Percentiles rank a stretch among this genome's conserved stretches.
These are phyloP conservation scores for Euplagia quadripunctaria DNA, from an alignment of 2,888 invertebrate genomes.

Conservation along the genomic window DNA sequence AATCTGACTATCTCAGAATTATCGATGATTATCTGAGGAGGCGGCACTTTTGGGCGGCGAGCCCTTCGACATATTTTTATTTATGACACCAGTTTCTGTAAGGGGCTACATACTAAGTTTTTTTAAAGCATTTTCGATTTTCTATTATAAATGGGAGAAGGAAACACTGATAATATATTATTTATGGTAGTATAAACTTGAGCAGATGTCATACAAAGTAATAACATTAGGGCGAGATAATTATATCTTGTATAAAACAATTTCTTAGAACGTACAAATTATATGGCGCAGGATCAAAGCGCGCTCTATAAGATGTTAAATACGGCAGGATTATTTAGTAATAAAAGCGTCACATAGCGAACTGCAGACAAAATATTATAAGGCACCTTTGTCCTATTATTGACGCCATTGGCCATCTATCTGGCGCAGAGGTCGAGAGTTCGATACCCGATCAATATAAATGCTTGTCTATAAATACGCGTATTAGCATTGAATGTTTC, in stretches of 20 bases:
- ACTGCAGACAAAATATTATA: too few species aligned
- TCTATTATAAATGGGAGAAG: slow-evolving; percentile 3
- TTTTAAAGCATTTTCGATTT: slow-evolving; percentile 1
- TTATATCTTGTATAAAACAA: neutral
- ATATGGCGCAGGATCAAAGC: neutral
- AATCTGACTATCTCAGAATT: slow-evolving; percentile 47
- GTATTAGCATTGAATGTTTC: neutral
- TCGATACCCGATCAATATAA: too few species aligned
- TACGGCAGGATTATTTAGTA: too few species aligned
- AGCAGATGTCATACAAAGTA: neutral
- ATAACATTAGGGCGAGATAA: neutral
- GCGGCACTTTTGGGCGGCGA: slow-evolving; percentile 12
- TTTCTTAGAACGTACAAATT: neutral
- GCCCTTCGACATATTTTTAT: slow-evolving; percentile 39
- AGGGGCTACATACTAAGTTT: neutral
- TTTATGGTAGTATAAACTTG: neutral
- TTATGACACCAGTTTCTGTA: slow-evolving; percentile 26
- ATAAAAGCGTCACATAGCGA: too few species aligned
- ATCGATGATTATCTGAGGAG: slow-evolving; percentile 44
- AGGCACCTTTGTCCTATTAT: too few species aligned
- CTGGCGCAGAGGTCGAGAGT: too few species aligned
- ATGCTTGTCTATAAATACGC: too few species aligned
- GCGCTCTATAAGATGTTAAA: too few species aligned
- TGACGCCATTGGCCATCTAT: too few species aligned
- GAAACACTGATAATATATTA: slow-evolving; percentile 2